These are phyloP conservation scores for Fragum fragum DNA, from an alignment of 2,888 invertebrate species.

Conservation along the genomic window DNA sequence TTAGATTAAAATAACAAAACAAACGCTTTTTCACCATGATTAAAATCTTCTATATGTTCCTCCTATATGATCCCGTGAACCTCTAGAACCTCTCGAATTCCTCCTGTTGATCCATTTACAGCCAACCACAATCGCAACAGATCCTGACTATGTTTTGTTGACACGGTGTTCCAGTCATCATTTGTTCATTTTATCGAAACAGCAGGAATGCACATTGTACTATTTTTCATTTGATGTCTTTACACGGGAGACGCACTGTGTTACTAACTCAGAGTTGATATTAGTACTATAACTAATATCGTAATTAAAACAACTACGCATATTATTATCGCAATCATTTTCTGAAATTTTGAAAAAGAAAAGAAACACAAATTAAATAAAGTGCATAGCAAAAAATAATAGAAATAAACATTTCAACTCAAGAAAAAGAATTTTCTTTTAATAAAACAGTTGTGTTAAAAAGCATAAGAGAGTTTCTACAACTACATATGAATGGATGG, in stretches of 20 bases:
- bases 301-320: slow-evolving; percentile 84
- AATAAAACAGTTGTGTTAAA: too few species aligned
- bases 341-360: slow-evolving; percentile 81
- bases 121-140: too few species aligned
- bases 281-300: slow-evolving; percentile 86
- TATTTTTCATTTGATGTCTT: slow-evolving; percentile 52
- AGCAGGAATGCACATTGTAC: slow-evolving; percentile 64
- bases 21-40: too few species aligned
- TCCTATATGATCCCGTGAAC: too few species aligned
- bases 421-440: slow-evolving; percentile 1
- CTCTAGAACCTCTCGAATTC: too few species aligned
- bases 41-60: too few species aligned
- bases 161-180: too few species aligned
- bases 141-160: too few species aligned
- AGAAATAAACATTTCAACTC: slow-evolving; percentile 20
- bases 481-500: too few species aligned
- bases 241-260: slow-evolving; percentile 24
- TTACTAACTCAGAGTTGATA: slow-evolving; percentile 73
- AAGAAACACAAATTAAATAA: slow-evolving; percentile 68
- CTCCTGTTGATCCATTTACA: too few species aligned
- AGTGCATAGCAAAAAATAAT: slow-evolving; percentile 33
- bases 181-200: slow-evolving; percentile 59
- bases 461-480: too few species aligned
- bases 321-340: slow-evolving; percentile 85
- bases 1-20: too few species aligned